Percentiles rank a stretch among this genome's conserved stretches.
Conservation (phyloP, 2,888 invertebrate species). For the Pteria penguin region DNA sequence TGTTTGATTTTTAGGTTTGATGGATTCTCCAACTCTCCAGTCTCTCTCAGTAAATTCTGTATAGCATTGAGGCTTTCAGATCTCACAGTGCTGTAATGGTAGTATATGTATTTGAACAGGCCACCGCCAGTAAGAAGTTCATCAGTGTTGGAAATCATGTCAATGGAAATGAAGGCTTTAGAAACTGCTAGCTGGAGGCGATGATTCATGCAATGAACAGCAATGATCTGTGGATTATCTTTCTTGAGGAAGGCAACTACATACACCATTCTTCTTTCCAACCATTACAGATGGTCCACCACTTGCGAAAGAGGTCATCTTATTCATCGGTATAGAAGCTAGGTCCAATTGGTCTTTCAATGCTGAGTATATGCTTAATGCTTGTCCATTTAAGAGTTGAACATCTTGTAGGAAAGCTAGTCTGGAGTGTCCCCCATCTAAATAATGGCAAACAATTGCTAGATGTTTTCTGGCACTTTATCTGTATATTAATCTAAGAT, state of each 20-base stretch:
- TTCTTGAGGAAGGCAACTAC: slow-evolving; percentile 35
- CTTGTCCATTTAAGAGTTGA: slow-evolving; percentile 34
- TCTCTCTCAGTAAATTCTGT: slow-evolving; percentile 39
- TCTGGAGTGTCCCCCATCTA: slow-evolving; percentile 16
- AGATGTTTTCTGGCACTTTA: not conserved
- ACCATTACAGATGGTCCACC: slow-evolving; percentile 47
- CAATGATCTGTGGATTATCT: slow-evolving; percentile 28
- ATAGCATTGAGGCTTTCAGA: slow-evolving; percentile 40
- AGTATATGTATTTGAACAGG: slow-evolving; percentile 44
- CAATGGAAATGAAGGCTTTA: slow-evolving; percentile 32
- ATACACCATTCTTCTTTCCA: slow-evolving; percentile 14
- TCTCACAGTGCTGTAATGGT: slow-evolving; percentile 46
- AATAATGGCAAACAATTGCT: not conserved
- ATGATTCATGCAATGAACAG: slow-evolving; percentile 44
- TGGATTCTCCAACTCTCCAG: slow-evolving; percentile 21
- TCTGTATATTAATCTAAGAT: no score
- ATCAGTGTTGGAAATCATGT: slow-evolving; percentile 28
- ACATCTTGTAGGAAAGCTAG: slow-evolving; percentile 42
- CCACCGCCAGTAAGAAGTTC: slow-evolving; percentile 32
- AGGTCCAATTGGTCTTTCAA: slow-evolving; percentile 16
- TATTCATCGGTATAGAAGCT: no score
- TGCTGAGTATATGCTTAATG: slow-evolving; percentile 29
- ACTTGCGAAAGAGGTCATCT: slow-evolving; percentile 46
- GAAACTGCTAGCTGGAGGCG: slow-evolving; percentile 38
- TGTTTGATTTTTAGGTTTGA: no score